A percentile compares a stretch with the other conserved stretches of the same genome.
phyloP scores from a whole-genome alignment of 2,113 vertebrate genomes.

The Hepsetus odoe region DNA sequence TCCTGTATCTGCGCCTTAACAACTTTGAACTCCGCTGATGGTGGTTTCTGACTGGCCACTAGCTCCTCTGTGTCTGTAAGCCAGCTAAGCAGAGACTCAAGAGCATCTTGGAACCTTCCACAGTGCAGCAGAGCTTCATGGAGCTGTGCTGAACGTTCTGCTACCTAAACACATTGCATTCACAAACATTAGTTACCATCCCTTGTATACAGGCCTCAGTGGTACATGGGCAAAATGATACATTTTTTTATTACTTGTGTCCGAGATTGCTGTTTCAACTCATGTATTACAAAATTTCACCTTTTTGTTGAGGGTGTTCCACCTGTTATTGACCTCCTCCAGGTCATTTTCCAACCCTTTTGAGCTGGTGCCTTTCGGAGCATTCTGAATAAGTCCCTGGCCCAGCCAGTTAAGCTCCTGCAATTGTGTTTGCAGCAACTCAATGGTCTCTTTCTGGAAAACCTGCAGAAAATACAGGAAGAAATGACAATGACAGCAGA shows the following conservation, averaged over 20 bases:
- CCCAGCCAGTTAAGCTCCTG: constrained; percentile 91
- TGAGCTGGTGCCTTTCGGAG: constrained; percentile 84
- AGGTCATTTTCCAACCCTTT: constrained; percentile 86
- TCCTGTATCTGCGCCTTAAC: constrained; percentile 99
- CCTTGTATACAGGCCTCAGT: neutral
- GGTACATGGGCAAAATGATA: neutral
- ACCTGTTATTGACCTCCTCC: constrained; percentile 84
- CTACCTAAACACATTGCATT: constrained; percentile 77
- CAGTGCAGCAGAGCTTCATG: constrained; percentile 95
- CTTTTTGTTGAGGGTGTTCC: constrained; percentile 98
- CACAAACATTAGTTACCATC: neutral
- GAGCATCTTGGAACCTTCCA: constrained; percentile 95
- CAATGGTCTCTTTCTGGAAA: constrained; percentile 95
- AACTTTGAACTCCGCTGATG: constrained; percentile 96
- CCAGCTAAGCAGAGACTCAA: constrained; percentile 97
- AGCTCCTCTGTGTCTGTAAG: constrained; percentile 95
- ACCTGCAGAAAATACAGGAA: constrained; percentile 71
- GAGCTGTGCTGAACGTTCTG: constrained; percentile 89
- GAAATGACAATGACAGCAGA: neutral
- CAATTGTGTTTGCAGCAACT: constrained; percentile 87
- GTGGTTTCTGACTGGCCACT: constrained; percentile 92
- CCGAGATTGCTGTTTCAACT: neutral
- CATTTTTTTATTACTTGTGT: neutral
- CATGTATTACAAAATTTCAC: constrained; percentile 62
- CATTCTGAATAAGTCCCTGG: constrained; percentile 93